Evolutionary conservation across 2,113 vertebrate genomes (phyloP), one percentile per base, ranked within the genome.

Genomic region (Megaceryle maxima): DNA sequence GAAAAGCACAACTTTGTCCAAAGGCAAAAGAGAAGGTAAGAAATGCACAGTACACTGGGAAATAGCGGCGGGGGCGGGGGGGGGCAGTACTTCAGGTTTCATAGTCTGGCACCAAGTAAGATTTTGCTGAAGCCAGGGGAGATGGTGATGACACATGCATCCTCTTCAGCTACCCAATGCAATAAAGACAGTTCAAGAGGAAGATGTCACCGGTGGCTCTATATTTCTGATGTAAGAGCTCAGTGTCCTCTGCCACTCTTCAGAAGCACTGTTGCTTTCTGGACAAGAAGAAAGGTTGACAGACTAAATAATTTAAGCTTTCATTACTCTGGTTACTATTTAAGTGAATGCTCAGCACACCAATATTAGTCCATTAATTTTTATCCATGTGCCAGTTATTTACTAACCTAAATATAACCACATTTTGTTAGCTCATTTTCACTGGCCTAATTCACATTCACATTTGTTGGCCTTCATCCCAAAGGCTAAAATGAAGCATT

Each of bases 171-270:
- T 39, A 2, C 22, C 8, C 12, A 22, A 8, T 39, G 35, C 10
- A 44, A 33, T 3, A 16, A 31, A 50, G 20, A 56, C 10, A 11
- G 12, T 9, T 81, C 21, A 57, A 50, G 69, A 46, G 60, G 3
- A 67, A 20, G 13, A 41, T 28, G 24, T 22, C 19, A 13, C 19
- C 0, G 1, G 33, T 15, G 33, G 28, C 22, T 15, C 2, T 3
- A 6, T 25, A 20, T 41, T 74, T 91, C 29, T 66, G 6, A 19
- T n/a, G 7, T 25, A 43, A 88, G 18, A 16, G 3, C 25, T 75
- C 10, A 0, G 37, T 57, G 55, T 67, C 31, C 15, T 68, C 28
- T 81, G 21, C 16, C 5, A 35, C 16, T 59, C 24, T 75, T n/a
- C 85, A 90, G 55, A 31, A 75, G 13, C 29, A 31, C 24, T 57